Evolutionary conservation across 2,888 invertebrate genomes (phyloP), one percentile per base, ranked within the genome.

Genomic region (Amiota minor): DNA sequence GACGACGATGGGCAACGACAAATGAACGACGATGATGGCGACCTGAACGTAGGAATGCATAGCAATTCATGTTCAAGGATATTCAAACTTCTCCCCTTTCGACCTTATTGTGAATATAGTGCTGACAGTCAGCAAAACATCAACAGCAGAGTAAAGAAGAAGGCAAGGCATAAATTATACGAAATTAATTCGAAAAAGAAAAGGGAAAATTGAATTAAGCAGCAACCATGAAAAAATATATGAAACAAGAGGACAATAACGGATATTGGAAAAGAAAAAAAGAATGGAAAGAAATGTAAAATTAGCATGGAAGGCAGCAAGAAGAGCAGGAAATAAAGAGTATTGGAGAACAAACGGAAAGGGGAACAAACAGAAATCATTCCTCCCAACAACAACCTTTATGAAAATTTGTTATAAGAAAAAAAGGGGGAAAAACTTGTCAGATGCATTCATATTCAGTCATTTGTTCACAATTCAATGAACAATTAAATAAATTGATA

Each of bases 401-500:
- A 68, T 53, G 23, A 35, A 35, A 35, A 35, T 35, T 2, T 35
- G 2, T 35, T 35, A 6, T 35, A 35, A 6, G 6, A 35, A 6
- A 35, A 35, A 35, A 35, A 6, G n/a, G 23, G 50, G 3, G n/a
- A 53, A 68, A 68, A 53, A 68, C 53, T 53, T 68, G 14, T 35
- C 46, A 55, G 65, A 64, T 71, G 45, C 71, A 74, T 53, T 75
- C 74, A 71, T 14, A 64, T 71, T 16, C 71, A 74, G 47, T 76
- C 74, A 71, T 14, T 74, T 74, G 76, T 71, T 53, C 75, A 74
- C 74, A 75, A 76, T 75, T 76, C 76, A 76, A 18, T 76, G 76
- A 67, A 72, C 76, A 76, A 71, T 74, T 74, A 74, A 74, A 68
- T 20, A 74, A 74, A 67, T 74, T 74, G 35, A 71, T 55, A 65